A percentile compares a stretch with the other conserved stretches of the same genome.
Evolutionary conservation across 2,797 vertebrate species (phyloP).

Genomic region (Pachyuromys duprasi): DNA sequence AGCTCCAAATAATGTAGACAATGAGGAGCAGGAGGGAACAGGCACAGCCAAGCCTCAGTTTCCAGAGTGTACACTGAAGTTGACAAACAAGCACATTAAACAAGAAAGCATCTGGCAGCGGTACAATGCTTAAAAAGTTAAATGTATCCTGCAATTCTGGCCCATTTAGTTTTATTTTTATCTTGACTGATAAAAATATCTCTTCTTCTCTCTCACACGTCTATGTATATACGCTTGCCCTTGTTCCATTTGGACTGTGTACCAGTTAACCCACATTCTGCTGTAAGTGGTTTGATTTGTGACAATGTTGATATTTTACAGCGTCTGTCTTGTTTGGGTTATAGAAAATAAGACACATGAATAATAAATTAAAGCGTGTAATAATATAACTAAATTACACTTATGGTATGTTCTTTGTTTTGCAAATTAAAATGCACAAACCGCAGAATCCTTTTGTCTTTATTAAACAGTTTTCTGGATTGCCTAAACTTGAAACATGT

Average conservation of each 20-base stretch:
- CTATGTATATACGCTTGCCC: not conserved
- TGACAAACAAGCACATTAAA: not conserved
- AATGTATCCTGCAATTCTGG: not conserved
- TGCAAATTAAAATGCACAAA: conserved; percentile 79
- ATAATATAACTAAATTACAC: conserved; percentile 79
- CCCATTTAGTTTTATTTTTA: conserved; percentile 15
- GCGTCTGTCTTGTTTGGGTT: conserved; percentile 59
- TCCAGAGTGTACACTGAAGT: not conserved
- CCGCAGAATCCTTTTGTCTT: conserved; percentile 71
- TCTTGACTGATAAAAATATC: conserved; percentile 33
- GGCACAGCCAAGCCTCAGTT: not conserved
- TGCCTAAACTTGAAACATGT: conserved; percentile 70
- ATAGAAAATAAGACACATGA: conserved; percentile 73
- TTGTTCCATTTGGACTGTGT: not conserved
- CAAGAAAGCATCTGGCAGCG: not conserved
- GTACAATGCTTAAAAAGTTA: not conserved
- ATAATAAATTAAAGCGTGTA: conserved; percentile 76
- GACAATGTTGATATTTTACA: conserved; percentile 51
- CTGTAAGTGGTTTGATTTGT: not conserved
- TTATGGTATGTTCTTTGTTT: conserved; percentile 78
- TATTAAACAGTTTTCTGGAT: conserved; percentile 66
- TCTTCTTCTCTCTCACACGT: not conserved
- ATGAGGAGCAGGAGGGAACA: not conserved
- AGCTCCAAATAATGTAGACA: not conserved
- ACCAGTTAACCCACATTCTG: not conserved